phyloP scores from a whole-genome alignment of 2,888 invertebrate genomes.

The Minunthozetes semirufus region DNA sequence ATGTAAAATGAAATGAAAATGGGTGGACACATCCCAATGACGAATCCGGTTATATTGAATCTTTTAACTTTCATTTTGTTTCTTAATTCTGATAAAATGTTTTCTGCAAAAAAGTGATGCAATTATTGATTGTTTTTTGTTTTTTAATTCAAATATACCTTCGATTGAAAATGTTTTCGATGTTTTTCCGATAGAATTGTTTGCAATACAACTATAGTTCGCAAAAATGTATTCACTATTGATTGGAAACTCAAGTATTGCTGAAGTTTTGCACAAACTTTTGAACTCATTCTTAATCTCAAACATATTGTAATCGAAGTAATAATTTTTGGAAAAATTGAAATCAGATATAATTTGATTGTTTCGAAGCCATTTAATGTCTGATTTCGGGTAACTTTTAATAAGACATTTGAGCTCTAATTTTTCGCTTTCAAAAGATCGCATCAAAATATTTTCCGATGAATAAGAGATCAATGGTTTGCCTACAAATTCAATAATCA shows the following conservation, averaged over 20 bases:
- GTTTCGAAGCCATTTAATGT: background rate
- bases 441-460: background rate
- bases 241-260: background rate
- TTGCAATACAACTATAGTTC: constrained; percentile 1
- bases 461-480: background rate
- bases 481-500: background rate
- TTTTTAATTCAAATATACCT: no score
- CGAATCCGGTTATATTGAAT: constrained; percentile 43
- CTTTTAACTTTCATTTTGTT: constrained; percentile 1
- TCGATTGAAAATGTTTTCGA: constrained; percentile 5
- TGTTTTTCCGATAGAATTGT: background rate
- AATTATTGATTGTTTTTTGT: no score
- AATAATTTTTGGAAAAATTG: background rate
- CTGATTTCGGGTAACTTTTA: background rate
- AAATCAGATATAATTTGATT: background rate
- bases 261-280: background rate
- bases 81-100: background rate
- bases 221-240: background rate
- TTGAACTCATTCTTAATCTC: background rate
- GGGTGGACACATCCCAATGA: constrained; percentile 44
- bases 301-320: background rate
- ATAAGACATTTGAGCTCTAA: background rate
- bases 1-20: constrained; percentile 44
- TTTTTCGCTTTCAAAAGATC: constrained; percentile 4
- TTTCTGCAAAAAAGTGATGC: background rate